Base-by-base conservation (phyloP, 2,888 invertebrate genomes). In the Alsophila aescularia region DNA sequence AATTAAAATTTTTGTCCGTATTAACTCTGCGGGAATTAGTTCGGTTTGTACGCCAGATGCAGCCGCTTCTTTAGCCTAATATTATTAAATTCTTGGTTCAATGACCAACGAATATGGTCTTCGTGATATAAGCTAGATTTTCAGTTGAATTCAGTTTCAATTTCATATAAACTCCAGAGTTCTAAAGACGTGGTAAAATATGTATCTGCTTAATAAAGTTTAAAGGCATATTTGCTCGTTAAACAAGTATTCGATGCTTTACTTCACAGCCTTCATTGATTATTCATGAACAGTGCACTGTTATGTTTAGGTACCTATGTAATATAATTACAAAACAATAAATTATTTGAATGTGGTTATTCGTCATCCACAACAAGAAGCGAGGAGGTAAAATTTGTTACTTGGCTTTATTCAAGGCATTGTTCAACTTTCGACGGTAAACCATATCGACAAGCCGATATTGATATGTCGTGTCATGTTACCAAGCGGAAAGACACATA, bases 1-100 rank as follows among this genome's bases (percentile, higher is more conserved):
- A 89, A 90, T 91, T 89, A 90, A 87, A 89, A 87, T 90, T 87
- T 89, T 90, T 83, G 80, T 82, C 67, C 79, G 79, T 73, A 85
- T 88, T 86, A 88, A 87, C 87, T 87, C 87, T 83, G 83, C 85
- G 83, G 79, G 85, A 85, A 83, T 83, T 81, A 83, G 81, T 81
- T 79, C 69, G 70, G 70, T 75, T 79, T 79, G 83, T 80, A 77
- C 75, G 81, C 85, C 89, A 87, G 85, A 89, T 90, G 88, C 76
- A 76, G 80, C 74, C 81, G 77, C 77, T 77, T 75, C 81, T 81
- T 81, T 75, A 78, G 77, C 75, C 73, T 72, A 75, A 71, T 68
- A 59, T 60, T 58, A 52, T 61, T 64, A 52, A 31, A 24, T 2
- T 5, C 24, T 24, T 6, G 24, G 24, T 7, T 24, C 24, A 24